Evolutionary conservation across 1,140 invertebrate species (phyloP), one percentile per base, ranked within the genome.

Genomic region (Musca vetustissima): DNA sequence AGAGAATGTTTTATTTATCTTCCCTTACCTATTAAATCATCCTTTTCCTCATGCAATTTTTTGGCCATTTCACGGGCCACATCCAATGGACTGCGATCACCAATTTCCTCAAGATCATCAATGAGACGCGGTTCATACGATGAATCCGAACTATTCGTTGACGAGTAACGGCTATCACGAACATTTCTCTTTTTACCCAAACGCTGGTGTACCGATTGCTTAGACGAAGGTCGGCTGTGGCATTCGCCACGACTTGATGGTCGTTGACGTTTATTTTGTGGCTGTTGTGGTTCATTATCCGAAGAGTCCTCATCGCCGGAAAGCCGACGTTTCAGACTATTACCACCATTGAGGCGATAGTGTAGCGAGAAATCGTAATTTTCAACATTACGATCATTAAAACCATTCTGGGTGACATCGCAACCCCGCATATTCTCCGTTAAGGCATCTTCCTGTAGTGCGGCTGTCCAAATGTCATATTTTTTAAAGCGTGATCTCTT

Each of bases 1-100:
- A n/a, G n/a, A n/a, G n/a, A n/a, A n/a, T n/a, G n/a, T n/a, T n/a
- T n/a, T n/a, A n/a, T n/a, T 50, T 50, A 64, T 2, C 49, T 19
- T 14, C 2, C 85, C 86, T 84, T 85, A 92, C 91, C 84, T 74
- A 92, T 85, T 72, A 93, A 85, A 72, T 87, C 85, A 77, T 89
- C 88, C 71, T 92, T 91, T 69, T 88, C 87, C 80, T 93, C 91
- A 64, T 78, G 83, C 19, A 93, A 84, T 78, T 92, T 91, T 47
- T 85, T 84, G 14, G 89, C 86, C 73, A 92, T 90, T 76, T 93
- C 90, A 55, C 80, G 83, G 36, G 89, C 89, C 66, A 92, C 85
- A 69, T 86, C 87, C 8, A 85, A 85, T 55, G 86, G 78, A 50
- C 84, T 80, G 55, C 85, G 84, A 17, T 80, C 79, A 6, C 14